These are phyloP conservation scores for Rhimphoctona megacephalus DNA, from an alignment of 2,888 invertebrate species.

Conservation along the genomic window DNA sequence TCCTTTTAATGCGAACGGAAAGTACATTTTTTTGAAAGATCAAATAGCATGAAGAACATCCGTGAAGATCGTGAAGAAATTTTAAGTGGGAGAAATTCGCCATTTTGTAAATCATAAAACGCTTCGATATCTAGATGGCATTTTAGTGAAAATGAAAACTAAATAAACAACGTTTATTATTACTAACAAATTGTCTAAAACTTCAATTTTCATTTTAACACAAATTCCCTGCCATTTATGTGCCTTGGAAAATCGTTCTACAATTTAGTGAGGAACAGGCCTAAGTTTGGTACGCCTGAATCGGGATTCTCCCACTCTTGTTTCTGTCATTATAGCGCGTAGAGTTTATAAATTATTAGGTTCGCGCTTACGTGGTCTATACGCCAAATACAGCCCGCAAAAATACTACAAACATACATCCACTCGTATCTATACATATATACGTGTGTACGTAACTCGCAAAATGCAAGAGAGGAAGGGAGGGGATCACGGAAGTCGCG, in stretches of 20 bases:
- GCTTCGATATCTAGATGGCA: not conserved
- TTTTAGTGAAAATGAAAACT: not conserved
- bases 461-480: not conserved
- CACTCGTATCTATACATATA: not conserved
- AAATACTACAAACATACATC: constrained; percentile 31
- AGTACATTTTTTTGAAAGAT: not conserved
- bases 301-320: constrained; percentile 25
- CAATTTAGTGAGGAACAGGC: not conserved
- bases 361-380: constrained; percentile 58
- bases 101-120: not conserved
- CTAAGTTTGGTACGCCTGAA: constrained; percentile 62
- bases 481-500: constrained; percentile 47
- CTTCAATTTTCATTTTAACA: not conserved
- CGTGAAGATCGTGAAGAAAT: not conserved
- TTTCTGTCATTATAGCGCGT: constrained; percentile 54
- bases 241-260: not conserved
- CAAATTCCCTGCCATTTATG: not conserved
- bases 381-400: constrained; percentile 53
- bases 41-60: not conserved
- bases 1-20: not conserved
- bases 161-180: no score
- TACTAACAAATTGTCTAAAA: not conserved
- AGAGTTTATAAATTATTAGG: constrained; percentile 66
- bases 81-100: not conserved
- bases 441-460: constrained; percentile 12